These are phyloP conservation scores for Cactoblastis cactorum DNA, from an alignment of 2,888 invertebrate genomes.

Conservation along the genomic window DNA sequence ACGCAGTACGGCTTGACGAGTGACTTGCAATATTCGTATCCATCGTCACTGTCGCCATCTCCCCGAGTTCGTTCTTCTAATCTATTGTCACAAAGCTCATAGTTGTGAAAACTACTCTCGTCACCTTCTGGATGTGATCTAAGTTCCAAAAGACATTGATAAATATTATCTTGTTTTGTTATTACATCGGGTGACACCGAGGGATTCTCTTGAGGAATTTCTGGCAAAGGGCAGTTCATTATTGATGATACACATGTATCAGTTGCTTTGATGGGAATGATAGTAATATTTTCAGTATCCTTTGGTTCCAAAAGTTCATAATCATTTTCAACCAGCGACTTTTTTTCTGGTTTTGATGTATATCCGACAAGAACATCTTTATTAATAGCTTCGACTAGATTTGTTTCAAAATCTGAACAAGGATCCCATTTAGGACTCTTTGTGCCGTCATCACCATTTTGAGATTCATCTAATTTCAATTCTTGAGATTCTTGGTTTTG, in stretches of 20 bases:
- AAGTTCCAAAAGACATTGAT: conserved; percentile 70
- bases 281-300: conserved; percentile 49
- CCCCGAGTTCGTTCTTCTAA: conserved; percentile 67
- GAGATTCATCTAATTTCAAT: conserved; percentile 45
- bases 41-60: conserved; percentile 71
- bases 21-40: conserved; percentile 73
- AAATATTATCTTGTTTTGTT: conserved; percentile 52
- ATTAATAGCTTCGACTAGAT: conserved; percentile 67
- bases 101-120: conserved; percentile 73
- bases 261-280: conserved; percentile 53
- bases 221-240: conserved; percentile 72
- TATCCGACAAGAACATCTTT: conserved; percentile 61
- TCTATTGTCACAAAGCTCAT: conserved; percentile 69
- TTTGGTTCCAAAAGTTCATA: conserved; percentile 69
- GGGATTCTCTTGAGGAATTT: conserved; percentile 58
- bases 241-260: conserved; percentile 49
- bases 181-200: conserved; percentile 25
- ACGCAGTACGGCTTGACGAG: conserved; percentile 66
- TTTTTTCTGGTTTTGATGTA: conserved; percentile 49
- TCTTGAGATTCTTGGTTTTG: not conserved
- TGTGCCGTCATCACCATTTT: conserved; percentile 23
- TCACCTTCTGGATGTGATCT: conserved; percentile 73
- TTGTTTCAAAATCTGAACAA: conserved; percentile 65
- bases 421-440: conserved; percentile 33
- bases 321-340: conserved; percentile 55